Percentiles rank a stretch among this genome's conserved stretches.
These are phyloP conservation scores for Phrynocephalus guinanensis DNA, from an alignment of 2,797 vertebrate species.

Conservation along the genomic window DNA sequence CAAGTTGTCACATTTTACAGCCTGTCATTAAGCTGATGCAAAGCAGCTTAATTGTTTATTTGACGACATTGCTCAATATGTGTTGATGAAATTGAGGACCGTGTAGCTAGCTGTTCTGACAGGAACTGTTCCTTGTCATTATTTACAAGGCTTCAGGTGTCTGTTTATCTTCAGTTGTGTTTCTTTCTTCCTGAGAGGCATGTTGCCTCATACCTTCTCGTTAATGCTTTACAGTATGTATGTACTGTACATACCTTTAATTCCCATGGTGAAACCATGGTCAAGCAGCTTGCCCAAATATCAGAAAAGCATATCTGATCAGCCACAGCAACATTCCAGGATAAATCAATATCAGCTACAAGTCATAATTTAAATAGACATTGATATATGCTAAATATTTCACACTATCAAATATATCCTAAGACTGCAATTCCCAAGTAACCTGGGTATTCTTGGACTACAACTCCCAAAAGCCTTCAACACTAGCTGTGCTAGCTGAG, in stretches of 20 bases:
- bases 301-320: background rate
- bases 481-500: too few species aligned
- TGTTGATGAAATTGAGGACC: background rate
- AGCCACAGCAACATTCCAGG: background rate
- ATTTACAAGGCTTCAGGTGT: background rate
- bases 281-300: background rate
- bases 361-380: background rate
- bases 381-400: background rate
- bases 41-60: background rate
- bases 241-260: too few species aligned
- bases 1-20: background rate
- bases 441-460: too few species aligned
- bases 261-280: background rate
- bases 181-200: background rate
- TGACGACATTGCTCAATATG: background rate
- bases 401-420: background rate
- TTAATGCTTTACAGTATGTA: background rate
- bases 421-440: background rate
- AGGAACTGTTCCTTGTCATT: background rate
- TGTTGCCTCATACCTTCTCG: background rate
- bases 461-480: too few species aligned
- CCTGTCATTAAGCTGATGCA: background rate
- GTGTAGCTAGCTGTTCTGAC: background rate
- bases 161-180: background rate
- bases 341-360: background rate